Base-by-base conservation (phyloP, 2,888 invertebrate species). In the Lepidonotus clava region DNA sequence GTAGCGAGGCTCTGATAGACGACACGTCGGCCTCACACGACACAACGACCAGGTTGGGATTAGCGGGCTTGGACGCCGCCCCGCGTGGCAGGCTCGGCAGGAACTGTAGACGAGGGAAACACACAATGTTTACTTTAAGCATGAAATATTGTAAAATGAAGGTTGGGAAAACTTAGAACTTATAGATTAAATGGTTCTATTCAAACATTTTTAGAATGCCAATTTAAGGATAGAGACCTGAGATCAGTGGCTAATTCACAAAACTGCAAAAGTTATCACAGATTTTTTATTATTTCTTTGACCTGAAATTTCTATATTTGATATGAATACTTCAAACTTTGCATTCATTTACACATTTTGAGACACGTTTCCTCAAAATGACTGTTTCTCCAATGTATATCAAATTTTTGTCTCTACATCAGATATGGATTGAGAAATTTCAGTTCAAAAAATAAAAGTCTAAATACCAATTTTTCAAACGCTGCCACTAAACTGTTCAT, bases 11-110 rank as follows among this genome's bases (percentile, higher is more conserved):
- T 40, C 91, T 91, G 89, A 95, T 95, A 51, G 90, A 90, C 0
- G 89, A 77, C 34, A 94, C 88, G 90, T 95, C 95, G 40, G 95
- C 94, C 5, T 91, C 90, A 88, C 94, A 94, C 0, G 95, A 95
- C 32, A 95, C 91, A 18, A 95, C 93, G 0, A 95, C 88, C 2
- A 93, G 91, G 14, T 94, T 94, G 36, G 93, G 91, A 0, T 84
- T 88, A 6, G 61, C 61, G 34, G 89, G 90, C 85, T 87, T 90
- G 5, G 87, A 85, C 83, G 83, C 67, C 24, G 67, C 28, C 24
- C 14, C 28, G 4, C 11, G 11, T 4, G 51, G 51, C 24, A 46
- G 11, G n/a, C 6, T 8, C 24, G 80, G 21, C 28, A 80, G 80
- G 46, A 80, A 80, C 71, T 71, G 38, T 18, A n/a, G 53, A 24